phyloP scores from a whole-genome alignment of 1,140 invertebrate genomes.

The Hirudo medicinalis region DNA sequence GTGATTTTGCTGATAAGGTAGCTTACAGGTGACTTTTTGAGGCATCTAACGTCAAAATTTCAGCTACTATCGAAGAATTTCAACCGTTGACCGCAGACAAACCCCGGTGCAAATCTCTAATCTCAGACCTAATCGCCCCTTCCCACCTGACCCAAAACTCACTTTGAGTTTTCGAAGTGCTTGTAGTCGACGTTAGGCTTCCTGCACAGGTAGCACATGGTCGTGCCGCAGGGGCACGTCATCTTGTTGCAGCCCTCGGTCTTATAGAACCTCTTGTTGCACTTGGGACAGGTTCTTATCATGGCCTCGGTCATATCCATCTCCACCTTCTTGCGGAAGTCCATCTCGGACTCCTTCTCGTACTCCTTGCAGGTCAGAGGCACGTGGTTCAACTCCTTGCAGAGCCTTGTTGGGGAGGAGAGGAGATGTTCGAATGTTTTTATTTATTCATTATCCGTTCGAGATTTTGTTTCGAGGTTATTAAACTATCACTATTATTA shows the following conservation, averaged over 20 bases:
- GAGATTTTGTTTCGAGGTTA: too few relatives aligned
- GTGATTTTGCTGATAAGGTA: too few relatives aligned
- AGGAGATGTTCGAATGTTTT: neutral
- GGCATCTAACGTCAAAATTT: too few relatives aligned
- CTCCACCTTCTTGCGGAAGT: constrained; percentile 49
- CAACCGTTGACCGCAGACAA: too few relatives aligned
- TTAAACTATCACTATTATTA: too few relatives aligned
- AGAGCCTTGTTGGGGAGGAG: constrained; percentile 40
- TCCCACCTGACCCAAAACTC: too few relatives aligned
- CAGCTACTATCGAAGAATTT: too few relatives aligned
- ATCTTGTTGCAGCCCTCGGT: constrained; percentile 58
- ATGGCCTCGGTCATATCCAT: constrained; percentile 54
- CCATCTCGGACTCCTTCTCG: constrained; percentile 46
- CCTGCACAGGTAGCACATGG: constrained; percentile 56
- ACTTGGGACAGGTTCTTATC: constrained; percentile 50
- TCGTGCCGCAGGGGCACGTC: constrained; percentile 53
- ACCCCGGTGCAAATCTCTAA: too few relatives aligned
- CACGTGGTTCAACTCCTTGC: constrained; percentile 51
- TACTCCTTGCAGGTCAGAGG: constrained; percentile 52
- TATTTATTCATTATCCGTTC: too few relatives aligned
- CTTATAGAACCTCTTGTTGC: constrained; percentile 50
- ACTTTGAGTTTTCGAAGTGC: constrained; percentile 44
- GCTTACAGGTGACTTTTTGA: too few relatives aligned
- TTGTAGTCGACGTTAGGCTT: constrained; percentile 47
- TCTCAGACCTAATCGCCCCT: too few relatives aligned